Conservation (phyloP, 1,140 invertebrate genomes). For the Brachionus paranguensis region DNA sequence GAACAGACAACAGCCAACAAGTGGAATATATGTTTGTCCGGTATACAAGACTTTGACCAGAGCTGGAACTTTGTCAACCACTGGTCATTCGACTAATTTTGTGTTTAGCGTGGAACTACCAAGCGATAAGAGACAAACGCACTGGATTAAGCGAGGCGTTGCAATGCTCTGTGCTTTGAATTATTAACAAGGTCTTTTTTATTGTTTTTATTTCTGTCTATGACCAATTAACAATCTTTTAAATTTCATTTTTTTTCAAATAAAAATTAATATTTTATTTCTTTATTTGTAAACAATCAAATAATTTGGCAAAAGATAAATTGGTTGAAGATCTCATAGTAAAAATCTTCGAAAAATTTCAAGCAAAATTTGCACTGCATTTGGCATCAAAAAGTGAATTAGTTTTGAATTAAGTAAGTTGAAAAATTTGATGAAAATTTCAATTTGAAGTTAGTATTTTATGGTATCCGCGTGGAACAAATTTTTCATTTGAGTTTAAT, state of each 20-base stretch:
- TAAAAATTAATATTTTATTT: neutral
- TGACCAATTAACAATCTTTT: neutral
- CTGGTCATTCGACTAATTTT: conserved; percentile 57
- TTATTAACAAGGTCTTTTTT: conserved; percentile 46
- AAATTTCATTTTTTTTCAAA: neutral
- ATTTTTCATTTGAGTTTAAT: too few species aligned
- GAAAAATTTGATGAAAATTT: too few species aligned
- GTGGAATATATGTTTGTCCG: conserved; percentile 54
- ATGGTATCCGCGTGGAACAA: too few species aligned
- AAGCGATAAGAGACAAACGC: conserved; percentile 49
- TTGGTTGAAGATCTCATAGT: too few species aligned
- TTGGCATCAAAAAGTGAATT: too few species aligned
- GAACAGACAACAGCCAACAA: conserved; percentile 44
- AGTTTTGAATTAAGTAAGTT: too few species aligned
- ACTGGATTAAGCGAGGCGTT: conserved; percentile 56
- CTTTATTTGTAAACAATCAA: too few species aligned
- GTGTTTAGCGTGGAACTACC: conserved; percentile 55
- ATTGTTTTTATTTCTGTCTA: neutral
- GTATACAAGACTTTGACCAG: conserved; percentile 57
- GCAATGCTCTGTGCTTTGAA: conserved; percentile 57
- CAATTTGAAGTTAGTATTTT: too few species aligned
- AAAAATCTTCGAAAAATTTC: too few species aligned
- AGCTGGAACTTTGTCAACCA: conserved; percentile 57
- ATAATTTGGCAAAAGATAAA: too few species aligned
- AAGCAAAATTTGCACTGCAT: too few species aligned